Conservation (phyloP, 2,113 vertebrate genomes). For the Vulpes ferrilata region DNA sequence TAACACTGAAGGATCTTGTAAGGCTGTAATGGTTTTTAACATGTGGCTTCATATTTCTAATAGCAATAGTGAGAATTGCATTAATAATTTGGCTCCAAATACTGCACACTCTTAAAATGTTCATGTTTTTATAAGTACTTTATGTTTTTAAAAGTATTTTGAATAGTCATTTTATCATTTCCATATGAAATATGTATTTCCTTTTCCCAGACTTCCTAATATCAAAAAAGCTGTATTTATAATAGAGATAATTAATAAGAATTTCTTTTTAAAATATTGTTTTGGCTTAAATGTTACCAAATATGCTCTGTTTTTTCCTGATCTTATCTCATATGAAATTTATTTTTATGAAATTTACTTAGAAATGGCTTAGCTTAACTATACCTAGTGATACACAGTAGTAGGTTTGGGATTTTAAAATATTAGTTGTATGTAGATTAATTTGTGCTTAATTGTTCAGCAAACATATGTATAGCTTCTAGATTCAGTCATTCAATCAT, state of each 20-base stretch:
- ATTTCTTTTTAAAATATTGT: constrained; percentile 51
- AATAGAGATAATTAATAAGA: neutral
- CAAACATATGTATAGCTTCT: neutral
- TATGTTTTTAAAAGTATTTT: constrained; percentile 16
- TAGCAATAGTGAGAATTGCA: neutral
- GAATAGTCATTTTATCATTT: neutral
- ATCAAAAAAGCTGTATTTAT: neutral
- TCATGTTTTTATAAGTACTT: constrained; percentile 24
- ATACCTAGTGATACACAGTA: neutral
- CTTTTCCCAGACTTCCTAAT: constrained; percentile 49
- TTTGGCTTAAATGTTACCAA: constrained; percentile 6
- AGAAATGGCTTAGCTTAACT: constrained; percentile 8
- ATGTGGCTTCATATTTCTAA: constrained; percentile 36
- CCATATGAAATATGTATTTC: neutral
- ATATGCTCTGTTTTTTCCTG: neutral
- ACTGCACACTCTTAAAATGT: neutral
- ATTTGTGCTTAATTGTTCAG: constrained; percentile 11
- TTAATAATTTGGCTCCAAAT: neutral
- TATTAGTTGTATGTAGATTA: neutral
- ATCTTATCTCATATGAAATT: neutral
- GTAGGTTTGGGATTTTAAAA: constrained; percentile 23
- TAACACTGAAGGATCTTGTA: neutral
- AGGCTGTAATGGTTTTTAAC: neutral
- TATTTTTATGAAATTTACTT: constrained; percentile 44
- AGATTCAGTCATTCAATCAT: neutral